Percentiles rank a stretch among this genome's conserved stretches.
phyloP scores from a whole-genome alignment of 2,797 vertebrate species.

The Semotilus atromaculatus region DNA sequence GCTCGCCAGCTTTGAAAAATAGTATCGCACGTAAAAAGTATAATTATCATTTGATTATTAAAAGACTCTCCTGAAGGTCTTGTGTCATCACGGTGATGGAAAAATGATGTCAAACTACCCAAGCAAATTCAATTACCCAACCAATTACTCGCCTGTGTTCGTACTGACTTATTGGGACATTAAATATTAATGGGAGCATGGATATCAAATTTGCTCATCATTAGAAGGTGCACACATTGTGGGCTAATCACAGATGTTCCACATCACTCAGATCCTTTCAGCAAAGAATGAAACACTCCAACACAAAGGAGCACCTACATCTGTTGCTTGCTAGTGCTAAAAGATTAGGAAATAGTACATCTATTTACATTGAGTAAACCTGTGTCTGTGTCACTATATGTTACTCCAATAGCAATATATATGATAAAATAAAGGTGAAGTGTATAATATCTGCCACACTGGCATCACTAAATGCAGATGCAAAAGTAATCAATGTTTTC shows the following conservation, averaged over 20 bases:
- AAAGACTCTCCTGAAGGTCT: slow-evolving; percentile 69
- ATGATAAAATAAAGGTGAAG: neutral
- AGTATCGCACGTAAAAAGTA: slow-evolving; percentile 78
- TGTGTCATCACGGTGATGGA: slow-evolving; percentile 81
- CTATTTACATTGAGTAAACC: neutral
- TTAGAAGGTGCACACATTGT: slow-evolving; percentile 79
- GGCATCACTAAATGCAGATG: neutral
- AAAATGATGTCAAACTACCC: slow-evolving; percentile 80
- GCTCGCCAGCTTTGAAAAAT: slow-evolving; percentile 67
- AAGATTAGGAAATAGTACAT: neutral
- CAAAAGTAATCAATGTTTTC: neutral
- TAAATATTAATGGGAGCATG: slow-evolving; percentile 83
- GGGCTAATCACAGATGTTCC: slow-evolving; percentile 73
- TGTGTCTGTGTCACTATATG: neutral
- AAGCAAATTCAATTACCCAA: slow-evolving; percentile 85
- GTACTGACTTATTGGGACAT: slow-evolving; percentile 80
- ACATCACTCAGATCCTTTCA: slow-evolving; percentile 59
- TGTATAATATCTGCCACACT: neutral
- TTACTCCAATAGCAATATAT: neutral
- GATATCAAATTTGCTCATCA: slow-evolving; percentile 79
- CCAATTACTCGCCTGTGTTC: slow-evolving; percentile 79
- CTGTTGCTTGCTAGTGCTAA: neutral
- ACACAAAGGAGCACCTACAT: slow-evolving; percentile 31
- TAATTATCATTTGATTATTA: slow-evolving; percentile 78
- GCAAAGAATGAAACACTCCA: slow-evolving; percentile 48